Percentiles rank a stretch among this genome's conserved stretches.
phyloP scores from a whole-genome alignment of 2,113 vertebrate genomes.

The Plotosus lineatus region DNA sequence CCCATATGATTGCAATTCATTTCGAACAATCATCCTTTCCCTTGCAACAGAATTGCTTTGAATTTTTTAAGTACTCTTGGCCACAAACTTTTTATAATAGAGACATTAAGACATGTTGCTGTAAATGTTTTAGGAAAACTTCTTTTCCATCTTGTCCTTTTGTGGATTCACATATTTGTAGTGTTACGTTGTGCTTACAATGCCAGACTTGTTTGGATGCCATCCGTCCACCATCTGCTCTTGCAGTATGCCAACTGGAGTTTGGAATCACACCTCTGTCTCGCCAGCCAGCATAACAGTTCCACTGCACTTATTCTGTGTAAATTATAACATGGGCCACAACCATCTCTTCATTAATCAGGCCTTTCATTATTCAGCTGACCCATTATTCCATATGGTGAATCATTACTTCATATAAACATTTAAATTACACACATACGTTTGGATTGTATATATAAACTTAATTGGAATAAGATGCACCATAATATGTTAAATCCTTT shows the following conservation, averaged over 20 bases:
- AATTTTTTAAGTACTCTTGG: constrained; percentile 16
- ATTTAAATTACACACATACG: background rate
- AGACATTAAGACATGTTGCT: background rate
- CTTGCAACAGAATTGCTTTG: background rate
- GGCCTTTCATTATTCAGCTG: constrained; percentile 29
- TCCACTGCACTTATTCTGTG: constrained; percentile 46
- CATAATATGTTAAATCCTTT: background rate
- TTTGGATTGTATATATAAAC: background rate
- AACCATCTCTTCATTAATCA: constrained; percentile 41
- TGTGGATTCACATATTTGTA: constrained; percentile 43
- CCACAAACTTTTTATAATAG: background rate
- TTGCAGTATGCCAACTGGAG: constrained; percentile 58
- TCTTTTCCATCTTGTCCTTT: constrained; percentile 39
- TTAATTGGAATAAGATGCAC: background rate
- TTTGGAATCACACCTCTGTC: constrained; percentile 55
- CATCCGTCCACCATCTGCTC: constrained; percentile 69
- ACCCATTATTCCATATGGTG: constrained; percentile 20
- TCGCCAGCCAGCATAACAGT: constrained; percentile 51
- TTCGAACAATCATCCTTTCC: background rate
- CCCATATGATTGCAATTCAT: constrained; percentile 16
- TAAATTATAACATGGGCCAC: constrained; percentile 39
- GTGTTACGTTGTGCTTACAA: constrained; percentile 35
- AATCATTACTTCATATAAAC: constrained; percentile 6
- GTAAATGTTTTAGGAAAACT: constrained; percentile 5
- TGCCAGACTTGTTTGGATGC: constrained; percentile 66